A percentile compares a stretch with the other conserved stretches of the same genome.
phyloP scores from a whole-genome alignment of 2,888 invertebrate genomes.

The Apoda limacodes region DNA sequence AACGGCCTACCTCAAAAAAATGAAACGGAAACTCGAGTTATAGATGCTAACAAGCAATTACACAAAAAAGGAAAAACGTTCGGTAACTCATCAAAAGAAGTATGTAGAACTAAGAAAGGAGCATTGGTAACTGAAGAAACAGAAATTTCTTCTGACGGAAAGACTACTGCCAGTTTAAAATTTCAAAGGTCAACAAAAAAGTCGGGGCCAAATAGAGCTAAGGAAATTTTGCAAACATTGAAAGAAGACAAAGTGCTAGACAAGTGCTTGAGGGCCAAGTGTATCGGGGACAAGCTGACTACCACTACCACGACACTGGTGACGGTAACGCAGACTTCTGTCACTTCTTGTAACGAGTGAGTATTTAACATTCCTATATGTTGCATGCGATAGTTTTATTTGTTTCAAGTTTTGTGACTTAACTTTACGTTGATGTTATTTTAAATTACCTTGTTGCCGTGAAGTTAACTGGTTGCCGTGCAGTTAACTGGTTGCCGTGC shows the following conservation, averaged over 20 bases:
- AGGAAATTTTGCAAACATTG: slow-evolving; percentile 47
- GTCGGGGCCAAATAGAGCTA: slow-evolving; percentile 47
- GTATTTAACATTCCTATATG: too few relatives aligned
- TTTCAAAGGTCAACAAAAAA: slow-evolving; percentile 56
- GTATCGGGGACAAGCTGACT: slow-evolving; percentile 50
- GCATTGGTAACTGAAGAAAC: slow-evolving; percentile 58
- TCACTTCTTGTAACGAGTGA: slow-evolving; percentile 64
- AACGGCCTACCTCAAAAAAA: slow-evolving; percentile 51
- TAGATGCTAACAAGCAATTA: slow-evolving; percentile 51
- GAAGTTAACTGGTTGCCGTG: too few relatives aligned
- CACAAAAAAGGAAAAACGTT: slow-evolving; percentile 49
- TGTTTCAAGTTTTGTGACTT: too few relatives aligned
- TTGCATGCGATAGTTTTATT: too few relatives aligned
- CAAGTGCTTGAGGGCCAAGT: slow-evolving; percentile 45
- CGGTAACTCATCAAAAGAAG: slow-evolving; percentile 50
- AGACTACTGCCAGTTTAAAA: slow-evolving; percentile 46
- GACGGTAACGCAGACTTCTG: slow-evolving; percentile 57
- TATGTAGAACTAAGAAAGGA: slow-evolving; percentile 52
- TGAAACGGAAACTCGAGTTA: slow-evolving; percentile 31
- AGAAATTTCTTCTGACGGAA: slow-evolving; percentile 54
- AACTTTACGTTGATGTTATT: too few relatives aligned
- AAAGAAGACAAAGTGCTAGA: slow-evolving; percentile 47
- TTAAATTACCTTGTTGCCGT: too few relatives aligned
- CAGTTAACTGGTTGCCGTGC: too few relatives aligned
- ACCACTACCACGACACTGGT: slow-evolving; percentile 58